Evolutionary conservation across 37 sponge, comb jelly and placozoan species (phyloP).

Genomic region (Cliona cf. orientalis): DNA sequence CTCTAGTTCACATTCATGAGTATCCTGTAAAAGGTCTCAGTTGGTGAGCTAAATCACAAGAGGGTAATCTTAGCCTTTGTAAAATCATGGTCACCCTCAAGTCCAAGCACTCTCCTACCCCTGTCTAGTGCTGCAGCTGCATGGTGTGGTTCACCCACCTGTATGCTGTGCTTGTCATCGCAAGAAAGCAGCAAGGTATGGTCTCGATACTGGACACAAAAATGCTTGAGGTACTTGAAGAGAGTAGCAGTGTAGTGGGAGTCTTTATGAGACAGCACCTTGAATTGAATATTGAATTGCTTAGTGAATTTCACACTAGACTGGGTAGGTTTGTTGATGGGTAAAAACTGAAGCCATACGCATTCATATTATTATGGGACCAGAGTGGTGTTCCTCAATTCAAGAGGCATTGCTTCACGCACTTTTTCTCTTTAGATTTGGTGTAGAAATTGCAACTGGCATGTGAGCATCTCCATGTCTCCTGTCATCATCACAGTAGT

Average conservation of each 20-base stretch:
- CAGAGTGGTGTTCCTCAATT: no score
- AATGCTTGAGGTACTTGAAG: constrained; percentile 38
- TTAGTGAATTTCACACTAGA: constrained; percentile 12
- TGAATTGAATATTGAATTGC: constrained; percentile 11
- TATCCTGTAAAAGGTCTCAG: no score
- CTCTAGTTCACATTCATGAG: no score
- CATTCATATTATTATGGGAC: no score
- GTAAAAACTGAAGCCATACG: constrained; percentile 32
- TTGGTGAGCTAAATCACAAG: no score
- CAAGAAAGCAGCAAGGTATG: constrained; percentile 4
- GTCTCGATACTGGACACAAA: constrained; percentile 7
- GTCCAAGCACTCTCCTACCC: constrained; percentile 34
- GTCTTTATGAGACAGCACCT: constrained; percentile 38
- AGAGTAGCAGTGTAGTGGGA: constrained; percentile 32
- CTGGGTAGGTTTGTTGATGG: not conserved
- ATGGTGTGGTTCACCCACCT: constrained; percentile 64
- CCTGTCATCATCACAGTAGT: not conserved
- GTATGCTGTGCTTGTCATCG: constrained; percentile 52
- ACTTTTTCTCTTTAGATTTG: not conserved
- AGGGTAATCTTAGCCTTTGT: constrained; percentile 9
- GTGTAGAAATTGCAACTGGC: constrained; percentile 9
- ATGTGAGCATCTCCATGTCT: not conserved
- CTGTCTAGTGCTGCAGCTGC: constrained; percentile 66
- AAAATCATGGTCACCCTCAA: constrained; percentile 32
- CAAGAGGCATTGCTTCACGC: no score